Base-by-base conservation (phyloP, 2,113 vertebrate species). In the Pseudorectes ferrugineus region DNA sequence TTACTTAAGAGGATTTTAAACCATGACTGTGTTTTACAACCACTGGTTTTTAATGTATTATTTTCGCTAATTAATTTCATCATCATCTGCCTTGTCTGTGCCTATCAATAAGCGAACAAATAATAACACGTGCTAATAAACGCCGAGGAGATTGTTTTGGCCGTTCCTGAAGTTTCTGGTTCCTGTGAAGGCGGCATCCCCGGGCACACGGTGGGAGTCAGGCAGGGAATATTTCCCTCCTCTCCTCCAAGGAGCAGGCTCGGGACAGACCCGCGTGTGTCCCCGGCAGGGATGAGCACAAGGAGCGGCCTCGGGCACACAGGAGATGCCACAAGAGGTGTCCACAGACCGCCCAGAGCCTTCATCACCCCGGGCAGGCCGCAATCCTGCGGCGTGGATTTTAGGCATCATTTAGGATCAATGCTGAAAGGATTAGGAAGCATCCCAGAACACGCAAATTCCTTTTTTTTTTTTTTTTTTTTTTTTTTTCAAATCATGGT, bases 401-500 rank as follows among this genome's bases (percentile, higher is more conserved):
- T 4, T 26, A 18, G 40, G 20, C 48, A 2, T 42, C 36, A 9
- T 20, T 61, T 36, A 28, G 29, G 22, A 74, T 25, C 29, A 3
- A 4, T 6, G 26, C 54, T 31, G 48, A 35, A 75, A 43, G 26
- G 25, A 29, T 12, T 35, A 36, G 33, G 43, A 45, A 82, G 67
- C 35, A 43, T 4, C 46, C 35, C 35, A 35, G 20, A 43, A 51
- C 7, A 11, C 9, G 9, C 3, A 23, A 9, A 31, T 20, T 43
- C 23, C 9, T 10, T 19, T 15, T 21, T 33, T 14, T 21, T 7
- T 43, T n/a, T 36, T n/a, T n/a, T n/a, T n/a, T 40, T 11, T 11
- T 1, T 3, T n/a, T 13, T 21, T 8, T 5, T 5, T 1, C 11
- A 12, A 9, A 46, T 23, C 29, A 36, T 0, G 7, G 19, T 4